A percentile compares a stretch with the other conserved stretches of the same genome.
phyloP scores from a whole-genome alignment of 2,888 invertebrate genomes.

The Notocelia uddmanniana region DNA sequence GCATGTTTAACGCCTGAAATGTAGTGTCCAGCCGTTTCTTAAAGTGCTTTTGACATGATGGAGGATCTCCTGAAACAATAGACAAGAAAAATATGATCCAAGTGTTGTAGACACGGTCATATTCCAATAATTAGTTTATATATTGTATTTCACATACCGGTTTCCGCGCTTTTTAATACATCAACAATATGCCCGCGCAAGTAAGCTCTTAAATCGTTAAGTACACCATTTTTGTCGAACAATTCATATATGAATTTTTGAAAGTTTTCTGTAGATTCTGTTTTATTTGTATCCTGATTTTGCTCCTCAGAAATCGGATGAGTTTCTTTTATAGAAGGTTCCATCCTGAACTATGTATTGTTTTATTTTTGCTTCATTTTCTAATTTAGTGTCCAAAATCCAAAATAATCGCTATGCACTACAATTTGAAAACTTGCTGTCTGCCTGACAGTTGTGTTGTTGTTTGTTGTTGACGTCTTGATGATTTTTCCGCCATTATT shows the following conservation, averaged over 20 bases:
- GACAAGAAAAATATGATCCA: not conserved
- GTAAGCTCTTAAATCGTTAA: slow-evolving; percentile 85
- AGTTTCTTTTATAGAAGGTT: slow-evolving; percentile 50
- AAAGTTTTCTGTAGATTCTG: slow-evolving; percentile 80
- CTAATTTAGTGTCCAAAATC: slow-evolving; percentile 49
- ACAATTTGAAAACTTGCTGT: slow-evolving; percentile 76
- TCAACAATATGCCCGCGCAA: slow-evolving; percentile 86
- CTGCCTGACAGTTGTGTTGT: slow-evolving; percentile 56
- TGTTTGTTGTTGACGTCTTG: slow-evolving; percentile 66
- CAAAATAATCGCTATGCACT: slow-evolving; percentile 55
- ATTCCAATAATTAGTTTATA: no score
- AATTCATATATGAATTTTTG: slow-evolving; percentile 84
- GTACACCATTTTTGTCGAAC: slow-evolving; percentile 87
- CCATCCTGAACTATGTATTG: slow-evolving; percentile 59
- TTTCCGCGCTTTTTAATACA: slow-evolving; percentile 81
- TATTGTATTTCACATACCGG: slow-evolving; percentile 59
- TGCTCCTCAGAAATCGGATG: slow-evolving; percentile 42
- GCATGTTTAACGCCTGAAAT: slow-evolving; percentile 86
- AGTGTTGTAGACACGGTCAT: no score
- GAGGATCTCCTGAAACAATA: slow-evolving; percentile 63
- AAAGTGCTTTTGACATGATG: slow-evolving; percentile 71
- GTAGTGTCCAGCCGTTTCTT: slow-evolving; percentile 78
- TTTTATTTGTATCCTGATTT: slow-evolving; percentile 53
- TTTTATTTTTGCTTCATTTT: slow-evolving; percentile 51
- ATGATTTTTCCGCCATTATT: slow-evolving; percentile 53